A percentile compares a stretch with the other conserved stretches of the same genome.
Evolutionary conservation across 2,888 invertebrate species (phyloP).

Genomic region (Epistrophe grossulariae): DNA sequence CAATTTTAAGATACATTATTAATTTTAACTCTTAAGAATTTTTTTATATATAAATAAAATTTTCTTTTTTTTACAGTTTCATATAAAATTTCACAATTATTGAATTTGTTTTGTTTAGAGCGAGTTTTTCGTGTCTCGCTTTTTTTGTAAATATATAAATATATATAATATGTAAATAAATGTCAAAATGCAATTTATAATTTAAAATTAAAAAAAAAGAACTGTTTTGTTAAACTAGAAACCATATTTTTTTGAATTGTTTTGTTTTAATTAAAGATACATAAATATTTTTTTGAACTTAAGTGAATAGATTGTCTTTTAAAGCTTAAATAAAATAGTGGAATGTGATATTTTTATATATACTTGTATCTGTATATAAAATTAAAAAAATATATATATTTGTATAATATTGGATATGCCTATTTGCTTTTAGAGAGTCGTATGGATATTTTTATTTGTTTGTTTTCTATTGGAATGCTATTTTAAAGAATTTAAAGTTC

Average conservation of each 20-base stretch:
- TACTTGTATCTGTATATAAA: neutral
- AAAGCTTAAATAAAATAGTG: slow-evolving; percentile 68
- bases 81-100: slow-evolving; percentile 60
- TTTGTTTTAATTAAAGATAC: slow-evolving; percentile 15
- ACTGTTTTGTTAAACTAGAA: slow-evolving; percentile 41
- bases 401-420: slow-evolving; percentile 32
- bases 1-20: slow-evolving; percentile 52
- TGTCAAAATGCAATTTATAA: slow-evolving; percentile 36
- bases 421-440: slow-evolving; percentile 16
- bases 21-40: slow-evolving; percentile 69
- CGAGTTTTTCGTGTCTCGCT: slow-evolving; percentile 68
- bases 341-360: slow-evolving; percentile 54
- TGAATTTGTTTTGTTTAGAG: slow-evolving; percentile 67
- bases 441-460: slow-evolving; percentile 40
- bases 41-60: slow-evolving; percentile 64
- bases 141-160: slow-evolving; percentile 51
- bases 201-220: slow-evolving; percentile 17
- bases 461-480: slow-evolving; percentile 43
- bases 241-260: slow-evolving; percentile 33
- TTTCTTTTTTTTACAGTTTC: slow-evolving; percentile 41
- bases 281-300: slow-evolving; percentile 41
- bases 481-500: slow-evolving; percentile 4
- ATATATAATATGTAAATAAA: slow-evolving; percentile 36
- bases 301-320: slow-evolving; percentile 62
- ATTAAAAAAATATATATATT: slow-evolving; percentile 5